Percentiles rank a stretch among this genome's conserved stretches.
Conservation (phyloP, 2,888 invertebrate genomes). For the Hermaeophaga mercurialis region DNA sequence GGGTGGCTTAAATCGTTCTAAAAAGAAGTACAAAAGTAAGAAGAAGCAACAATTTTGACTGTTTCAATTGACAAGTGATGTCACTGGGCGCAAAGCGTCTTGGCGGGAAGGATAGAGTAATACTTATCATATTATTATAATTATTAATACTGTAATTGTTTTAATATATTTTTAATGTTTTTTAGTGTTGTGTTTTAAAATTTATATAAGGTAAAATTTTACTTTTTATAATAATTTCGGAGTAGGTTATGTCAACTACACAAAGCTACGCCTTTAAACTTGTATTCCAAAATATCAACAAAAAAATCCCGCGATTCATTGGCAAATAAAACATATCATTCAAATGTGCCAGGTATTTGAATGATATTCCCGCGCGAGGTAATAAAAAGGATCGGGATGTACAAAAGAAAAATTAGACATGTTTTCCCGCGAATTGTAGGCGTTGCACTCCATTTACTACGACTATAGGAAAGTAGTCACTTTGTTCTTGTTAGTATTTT, state of each 20-base stretch:
- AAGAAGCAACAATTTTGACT: too few species aligned
- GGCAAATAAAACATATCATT: slow-evolving; percentile 27
- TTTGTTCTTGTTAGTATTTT: slow-evolving; percentile 1
- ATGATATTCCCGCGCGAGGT: slow-evolving; percentile 30
- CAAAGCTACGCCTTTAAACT: slow-evolving; percentile 18
- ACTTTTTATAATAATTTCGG: neutral
- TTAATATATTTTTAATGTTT: neutral
- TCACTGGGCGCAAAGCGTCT: neutral
- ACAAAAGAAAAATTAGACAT: slow-evolving; percentile 28
- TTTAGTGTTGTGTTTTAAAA: neutral
- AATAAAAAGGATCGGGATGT: slow-evolving; percentile 21
- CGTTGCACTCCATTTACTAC: slow-evolving; percentile 39
- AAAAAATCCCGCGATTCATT: slow-evolving; percentile 34
- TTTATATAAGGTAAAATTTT: neutral
- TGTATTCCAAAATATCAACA: slow-evolving; percentile 24
- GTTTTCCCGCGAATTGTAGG: slow-evolving; percentile 47
- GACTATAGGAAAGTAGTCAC: neutral
- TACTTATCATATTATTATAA: neutral
- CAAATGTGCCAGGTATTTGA: slow-evolving; percentile 13
- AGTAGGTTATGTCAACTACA: slow-evolving; percentile 33
- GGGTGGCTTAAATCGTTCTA: too few species aligned
- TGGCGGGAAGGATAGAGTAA: slow-evolving; percentile 8
- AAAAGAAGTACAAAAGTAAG: too few species aligned
- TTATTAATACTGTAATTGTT: neutral
- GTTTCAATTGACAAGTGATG: neutral